A percentile compares a stretch with the other conserved stretches of the same genome.
Conservation (phyloP, 2,797 vertebrate genomes). For the Lates japonicus region DNA sequence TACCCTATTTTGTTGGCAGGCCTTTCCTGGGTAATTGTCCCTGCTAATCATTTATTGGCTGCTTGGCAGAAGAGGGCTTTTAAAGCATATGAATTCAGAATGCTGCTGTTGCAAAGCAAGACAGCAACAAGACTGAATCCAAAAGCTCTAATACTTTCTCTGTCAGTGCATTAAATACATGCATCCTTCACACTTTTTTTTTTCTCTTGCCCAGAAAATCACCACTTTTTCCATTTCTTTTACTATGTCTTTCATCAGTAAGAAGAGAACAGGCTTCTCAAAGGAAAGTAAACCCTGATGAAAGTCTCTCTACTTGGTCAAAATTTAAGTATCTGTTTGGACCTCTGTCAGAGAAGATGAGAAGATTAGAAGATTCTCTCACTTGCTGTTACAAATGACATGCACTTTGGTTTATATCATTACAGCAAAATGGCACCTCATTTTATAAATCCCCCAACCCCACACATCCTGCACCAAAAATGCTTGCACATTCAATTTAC, state of each 20-base stretch:
- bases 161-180: slow-evolving; percentile 23
- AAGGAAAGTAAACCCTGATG: slow-evolving; percentile 23
- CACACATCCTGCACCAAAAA: slow-evolving; percentile 47
- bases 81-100: slow-evolving; percentile 61
- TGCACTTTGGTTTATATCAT: slow-evolving; percentile 49
- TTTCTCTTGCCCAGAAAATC: slow-evolving; percentile 4
- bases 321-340: slow-evolving; percentile 15
- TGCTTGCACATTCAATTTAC: slow-evolving; percentile 69
- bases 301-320: slow-evolving; percentile 7
- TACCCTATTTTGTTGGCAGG: slow-evolving; percentile 74
- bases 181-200: slow-evolving; percentile 18
- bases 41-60: slow-evolving; percentile 77
- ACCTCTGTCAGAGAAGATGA: slow-evolving; percentile 35
- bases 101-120: slow-evolving; percentile 45
- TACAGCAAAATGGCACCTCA: slow-evolving; percentile 39
- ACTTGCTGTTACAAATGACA: slow-evolving; percentile 41
- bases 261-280: not conserved
- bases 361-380: slow-evolving; percentile 35
- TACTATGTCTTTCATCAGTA: slow-evolving; percentile 9
- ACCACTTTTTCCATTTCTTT: not conserved
- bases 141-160: slow-evolving; percentile 27
- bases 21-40: slow-evolving; percentile 76
- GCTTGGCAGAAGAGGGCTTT: slow-evolving; percentile 68
- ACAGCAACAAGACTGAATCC: slow-evolving; percentile 46
- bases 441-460: slow-evolving; percentile 3